Conservation (phyloP, 2,113 vertebrate genomes). For the Pampusana beccarii region DNA sequence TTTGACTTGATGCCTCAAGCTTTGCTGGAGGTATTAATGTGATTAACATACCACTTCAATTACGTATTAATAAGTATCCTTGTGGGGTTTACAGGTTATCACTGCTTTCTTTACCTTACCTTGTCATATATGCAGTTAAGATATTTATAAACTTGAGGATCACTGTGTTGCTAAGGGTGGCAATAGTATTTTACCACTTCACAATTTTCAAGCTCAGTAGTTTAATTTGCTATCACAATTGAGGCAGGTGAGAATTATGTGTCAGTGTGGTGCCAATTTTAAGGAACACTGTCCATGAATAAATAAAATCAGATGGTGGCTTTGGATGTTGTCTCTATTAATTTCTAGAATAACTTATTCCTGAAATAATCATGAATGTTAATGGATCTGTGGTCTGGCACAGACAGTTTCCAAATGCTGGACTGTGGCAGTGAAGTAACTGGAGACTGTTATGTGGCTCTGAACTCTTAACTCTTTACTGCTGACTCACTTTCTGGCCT, state of each 20-base stretch:
- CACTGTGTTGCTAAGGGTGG: neutral
- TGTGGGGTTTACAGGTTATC: neutral
- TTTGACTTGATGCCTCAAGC: neutral
- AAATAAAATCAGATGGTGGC: neutral
- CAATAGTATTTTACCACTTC: neutral
- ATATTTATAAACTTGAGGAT: neutral
- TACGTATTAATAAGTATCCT: neutral
- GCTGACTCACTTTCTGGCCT: conserved; percentile 30
- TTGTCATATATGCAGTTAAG: neutral
- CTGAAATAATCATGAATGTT: neutral
- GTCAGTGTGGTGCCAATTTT: neutral
- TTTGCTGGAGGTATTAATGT: neutral
- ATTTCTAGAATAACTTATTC: conserved; percentile 21
- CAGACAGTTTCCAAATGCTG: neutral
- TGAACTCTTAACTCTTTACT: neutral
- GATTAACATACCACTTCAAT: neutral
- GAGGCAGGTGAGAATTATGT: neutral
- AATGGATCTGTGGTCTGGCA: neutral
- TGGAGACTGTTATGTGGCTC: neutral
- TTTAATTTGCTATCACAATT: neutral
- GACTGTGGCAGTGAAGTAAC: neutral
- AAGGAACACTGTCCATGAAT: neutral
- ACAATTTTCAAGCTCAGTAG: neutral
- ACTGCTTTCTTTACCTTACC: neutral
- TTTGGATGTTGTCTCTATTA: neutral